Conservation (phyloP, 1,140 invertebrate species). For the Plectrocnemia conspersa region DNA sequence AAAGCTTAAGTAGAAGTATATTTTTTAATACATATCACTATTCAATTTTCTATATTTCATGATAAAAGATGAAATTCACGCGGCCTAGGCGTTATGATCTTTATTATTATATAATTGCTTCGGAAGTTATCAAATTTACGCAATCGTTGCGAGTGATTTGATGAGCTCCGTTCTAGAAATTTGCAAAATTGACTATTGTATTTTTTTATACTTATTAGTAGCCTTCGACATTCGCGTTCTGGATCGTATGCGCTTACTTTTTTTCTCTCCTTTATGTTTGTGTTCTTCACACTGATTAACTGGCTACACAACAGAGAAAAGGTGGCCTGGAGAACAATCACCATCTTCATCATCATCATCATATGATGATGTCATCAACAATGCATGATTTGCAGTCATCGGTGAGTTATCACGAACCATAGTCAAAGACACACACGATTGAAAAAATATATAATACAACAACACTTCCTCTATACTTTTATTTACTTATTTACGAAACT, state of each 20-base stretch:
- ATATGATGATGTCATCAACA: constrained; percentile 50
- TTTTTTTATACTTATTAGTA: too few relatives aligned
- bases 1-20: too few relatives aligned
- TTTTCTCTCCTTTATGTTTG: constrained; percentile 26
- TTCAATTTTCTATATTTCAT: too few relatives aligned
- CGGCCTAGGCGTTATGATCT: not conserved
- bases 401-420: constrained; percentile 41
- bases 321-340: constrained; percentile 40
- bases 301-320: constrained; percentile 31
- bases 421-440: constrained; percentile 2
- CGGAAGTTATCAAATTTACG: too few relatives aligned
- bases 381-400: constrained; percentile 52
- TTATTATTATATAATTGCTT: not conserved
- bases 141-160: too few relatives aligned
- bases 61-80: too few relatives aligned
- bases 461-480: not conserved
- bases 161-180: too few relatives aligned
- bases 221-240: too few relatives aligned
- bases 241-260: constrained; percentile 32
- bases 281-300: constrained; percentile 20
- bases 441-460: constrained; percentile 8
- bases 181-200: too few relatives aligned
- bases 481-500: too few relatives aligned
- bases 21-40: too few relatives aligned
- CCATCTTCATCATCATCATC: constrained; percentile 41